Evolutionary conservation across 1,140 invertebrate genomes (phyloP).

Genomic region (Drosophila nebulosa): DNA sequence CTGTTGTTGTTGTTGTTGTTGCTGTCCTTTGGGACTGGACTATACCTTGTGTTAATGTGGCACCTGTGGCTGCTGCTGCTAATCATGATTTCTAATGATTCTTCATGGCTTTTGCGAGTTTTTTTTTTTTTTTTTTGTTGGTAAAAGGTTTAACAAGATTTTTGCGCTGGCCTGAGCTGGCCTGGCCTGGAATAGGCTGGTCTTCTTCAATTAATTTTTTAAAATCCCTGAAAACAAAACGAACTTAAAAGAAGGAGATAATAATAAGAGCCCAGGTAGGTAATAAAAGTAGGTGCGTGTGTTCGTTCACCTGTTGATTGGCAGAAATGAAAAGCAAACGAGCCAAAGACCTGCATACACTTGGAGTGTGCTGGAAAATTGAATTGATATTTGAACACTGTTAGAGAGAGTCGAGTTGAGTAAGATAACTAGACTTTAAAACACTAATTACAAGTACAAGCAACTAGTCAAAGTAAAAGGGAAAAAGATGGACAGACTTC

Average conservation of each 20-base stretch:
- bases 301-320: not conserved
- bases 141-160: conserved; percentile 1
- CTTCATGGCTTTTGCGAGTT: not conserved
- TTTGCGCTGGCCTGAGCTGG: no score
- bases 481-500: no score
- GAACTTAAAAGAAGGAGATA: not conserved
- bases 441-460: no score
- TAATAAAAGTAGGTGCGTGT: not conserved
- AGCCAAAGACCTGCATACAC: not conserved
- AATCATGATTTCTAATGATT: conserved; percentile 13
- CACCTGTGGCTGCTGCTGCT: conserved; percentile 8
- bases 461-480: no score
- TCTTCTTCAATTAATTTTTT: not conserved
- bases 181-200: no score
- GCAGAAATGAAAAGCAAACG: not conserved
- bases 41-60: not conserved
- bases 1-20: not conserved
- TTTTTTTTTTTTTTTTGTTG: not conserved
- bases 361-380: not conserved
- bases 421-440: not conserved
- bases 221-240: not conserved
- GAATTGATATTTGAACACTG: not conserved
- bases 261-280: no score
- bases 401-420: no score
- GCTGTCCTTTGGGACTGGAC: not conserved